Evolutionary conservation across 2,888 invertebrate genomes (phyloP).

Genomic region (Antheraea yamamai): DNA sequence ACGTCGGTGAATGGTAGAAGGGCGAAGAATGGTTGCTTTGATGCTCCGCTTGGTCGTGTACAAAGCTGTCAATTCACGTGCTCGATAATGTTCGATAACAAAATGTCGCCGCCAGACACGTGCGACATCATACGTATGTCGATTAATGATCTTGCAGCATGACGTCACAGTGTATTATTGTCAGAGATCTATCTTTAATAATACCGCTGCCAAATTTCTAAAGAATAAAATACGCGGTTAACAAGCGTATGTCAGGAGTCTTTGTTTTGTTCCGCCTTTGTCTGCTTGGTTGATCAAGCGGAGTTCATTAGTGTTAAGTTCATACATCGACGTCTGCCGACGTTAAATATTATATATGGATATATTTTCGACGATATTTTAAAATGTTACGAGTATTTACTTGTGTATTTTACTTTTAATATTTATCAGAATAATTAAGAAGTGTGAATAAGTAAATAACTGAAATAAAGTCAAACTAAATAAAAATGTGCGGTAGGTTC

Average conservation of each 20-base stretch:
- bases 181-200: background rate
- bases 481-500: no score
- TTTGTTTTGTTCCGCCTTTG: conserved; percentile 43
- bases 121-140: conserved; percentile 40
- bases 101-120: conserved; percentile 41
- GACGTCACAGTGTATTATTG: conserved; percentile 32
- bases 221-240: conserved; percentile 6
- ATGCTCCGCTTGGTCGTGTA: conserved; percentile 36
- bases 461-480: background rate
- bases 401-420: background rate
- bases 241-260: conserved; percentile 30
- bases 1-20: conserved; percentile 33
- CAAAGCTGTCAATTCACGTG: conserved; percentile 47
- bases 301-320: conserved; percentile 34
- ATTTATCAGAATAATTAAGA: background rate
- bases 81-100: conserved; percentile 56
- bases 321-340: conserved; percentile 10
- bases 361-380: background rate
- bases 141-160: conserved; percentile 37
- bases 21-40: conserved; percentile 46
- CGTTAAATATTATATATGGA: background rate
- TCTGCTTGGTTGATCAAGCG: conserved; percentile 57
- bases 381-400: background rate
- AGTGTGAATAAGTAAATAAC: background rate
- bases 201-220: conserved; percentile 11